These are phyloP conservation scores for Phymatocera aterrima DNA, from an alignment of 2,888 invertebrate species.

Conservation along the genomic window DNA sequence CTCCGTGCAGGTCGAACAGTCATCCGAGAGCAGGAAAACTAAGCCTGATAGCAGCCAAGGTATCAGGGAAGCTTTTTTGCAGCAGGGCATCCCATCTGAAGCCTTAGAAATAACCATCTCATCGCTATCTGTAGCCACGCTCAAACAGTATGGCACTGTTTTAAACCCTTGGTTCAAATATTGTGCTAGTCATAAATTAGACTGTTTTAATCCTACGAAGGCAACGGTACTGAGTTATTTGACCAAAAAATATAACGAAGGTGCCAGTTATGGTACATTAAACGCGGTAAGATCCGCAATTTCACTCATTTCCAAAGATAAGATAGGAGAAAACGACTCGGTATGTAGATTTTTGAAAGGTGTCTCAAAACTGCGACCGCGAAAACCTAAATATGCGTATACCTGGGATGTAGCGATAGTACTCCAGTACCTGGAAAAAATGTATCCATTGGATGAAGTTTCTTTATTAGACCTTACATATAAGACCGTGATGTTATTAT, in stretches of 20 bases:
- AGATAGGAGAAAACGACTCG: not conserved
- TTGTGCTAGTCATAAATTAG: too few species aligned
- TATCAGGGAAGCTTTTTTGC: too few species aligned
- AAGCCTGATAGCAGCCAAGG: too few species aligned
- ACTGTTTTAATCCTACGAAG: too few species aligned
- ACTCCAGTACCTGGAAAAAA: slow-evolving; percentile 25
- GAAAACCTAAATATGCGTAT: slow-evolving; percentile 52
- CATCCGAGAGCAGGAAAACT: too few species aligned
- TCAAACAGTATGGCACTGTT: too few species aligned
- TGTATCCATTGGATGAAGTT: not conserved
- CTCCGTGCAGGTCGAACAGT: too few species aligned
- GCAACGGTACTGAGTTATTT: not conserved
- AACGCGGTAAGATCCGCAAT: not conserved
- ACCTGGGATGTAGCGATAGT: slow-evolving; percentile 58
- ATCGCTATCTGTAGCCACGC: too few species aligned
- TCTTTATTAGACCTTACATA: not conserved
- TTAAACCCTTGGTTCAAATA: too few species aligned
- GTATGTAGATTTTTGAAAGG: slow-evolving; percentile 57
- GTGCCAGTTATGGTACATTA: not conserved
- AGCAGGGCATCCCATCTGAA: too few species aligned
- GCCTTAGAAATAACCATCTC: too few species aligned
- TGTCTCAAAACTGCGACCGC: slow-evolving; percentile 53
- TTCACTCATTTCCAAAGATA: not conserved
- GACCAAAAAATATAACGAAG: not conserved
- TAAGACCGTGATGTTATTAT: not conserved